These are phyloP conservation scores for Chorisops tibialis DNA, from an alignment of 2,888 invertebrate species.

Conservation along the genomic window DNA sequence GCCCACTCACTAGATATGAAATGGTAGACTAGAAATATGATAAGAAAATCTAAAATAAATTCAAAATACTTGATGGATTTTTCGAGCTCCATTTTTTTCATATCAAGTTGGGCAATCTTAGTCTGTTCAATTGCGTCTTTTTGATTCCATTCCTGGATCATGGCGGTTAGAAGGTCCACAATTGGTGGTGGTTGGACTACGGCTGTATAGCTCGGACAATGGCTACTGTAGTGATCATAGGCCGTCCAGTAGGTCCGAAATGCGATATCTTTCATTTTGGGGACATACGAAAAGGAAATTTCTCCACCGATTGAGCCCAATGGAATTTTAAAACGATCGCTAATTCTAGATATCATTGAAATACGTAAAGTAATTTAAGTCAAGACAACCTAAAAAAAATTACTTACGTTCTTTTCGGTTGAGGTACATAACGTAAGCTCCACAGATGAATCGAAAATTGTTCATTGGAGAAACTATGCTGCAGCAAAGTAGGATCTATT, in stretches of 20 bases:
- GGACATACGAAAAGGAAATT: not conserved
- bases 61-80: not conserved
- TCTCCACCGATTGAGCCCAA: slow-evolving; percentile 7
- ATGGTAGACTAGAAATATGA: no score
- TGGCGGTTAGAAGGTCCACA: not conserved
- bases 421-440: slow-evolving; percentile 6
- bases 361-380: not conserved
- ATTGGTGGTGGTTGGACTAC: not conserved
- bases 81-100: not conserved
- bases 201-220: not conserved
- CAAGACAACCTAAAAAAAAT: no score
- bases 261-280: not conserved
- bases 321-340: slow-evolving; percentile 1
- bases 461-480: not conserved
- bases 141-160: not conserved
- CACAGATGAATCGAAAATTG: not conserved
- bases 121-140: not conserved
- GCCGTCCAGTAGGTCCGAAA: slow-evolving; percentile 4
- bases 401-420: slow-evolving; percentile 15
- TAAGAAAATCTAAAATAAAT: no score
- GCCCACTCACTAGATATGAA: no score
- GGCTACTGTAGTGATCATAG: slow-evolving; percentile 3
- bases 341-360: not conserved
- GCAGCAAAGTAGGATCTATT: not conserved
- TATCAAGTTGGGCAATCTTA: not conserved